Conservation (phyloP, 2,888 invertebrate genomes). For the Lasioglossum oenotherae region DNA sequence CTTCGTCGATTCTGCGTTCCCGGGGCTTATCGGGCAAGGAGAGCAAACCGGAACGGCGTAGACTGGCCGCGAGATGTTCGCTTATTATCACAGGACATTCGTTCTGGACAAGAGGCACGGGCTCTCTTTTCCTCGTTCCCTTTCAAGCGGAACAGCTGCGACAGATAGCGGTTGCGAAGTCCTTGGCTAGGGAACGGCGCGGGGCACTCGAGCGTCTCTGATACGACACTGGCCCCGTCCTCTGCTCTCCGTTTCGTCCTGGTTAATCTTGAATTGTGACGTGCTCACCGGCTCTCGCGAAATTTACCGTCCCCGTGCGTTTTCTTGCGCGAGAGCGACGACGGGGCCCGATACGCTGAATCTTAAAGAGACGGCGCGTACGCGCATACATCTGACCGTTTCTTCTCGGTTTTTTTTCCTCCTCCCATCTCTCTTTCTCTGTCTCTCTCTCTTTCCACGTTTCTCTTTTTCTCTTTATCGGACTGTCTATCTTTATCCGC, state of each 20-base stretch:
- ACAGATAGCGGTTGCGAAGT: conserved; percentile 45
- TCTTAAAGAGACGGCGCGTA: conserved; percentile 67
- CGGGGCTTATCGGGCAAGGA: conserved; percentile 39
- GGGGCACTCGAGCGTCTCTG: conserved; percentile 51
- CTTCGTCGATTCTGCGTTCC: neutral
- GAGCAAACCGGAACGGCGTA: conserved; percentile 27
- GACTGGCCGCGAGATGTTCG: conserved; percentile 37
- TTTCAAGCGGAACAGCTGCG: conserved; percentile 39
- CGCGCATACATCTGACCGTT: conserved; percentile 48
- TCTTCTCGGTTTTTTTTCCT: conserved; percentile 17
- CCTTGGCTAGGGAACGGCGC: conserved; percentile 6
- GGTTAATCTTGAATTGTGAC: conserved; percentile 69
- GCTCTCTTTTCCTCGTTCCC: conserved; percentile 35
- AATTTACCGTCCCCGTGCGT: conserved; percentile 65
- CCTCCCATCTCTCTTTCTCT: neutral
- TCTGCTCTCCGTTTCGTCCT: conserved; percentile 61
- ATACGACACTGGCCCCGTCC: conserved; percentile 54
- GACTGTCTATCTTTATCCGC: conserved; percentile 4
- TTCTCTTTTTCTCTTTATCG: neutral
- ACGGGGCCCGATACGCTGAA: conserved; percentile 67
- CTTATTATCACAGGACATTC: conserved; percentile 73
- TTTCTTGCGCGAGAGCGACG: conserved; percentile 53
- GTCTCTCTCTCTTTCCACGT: neutral
- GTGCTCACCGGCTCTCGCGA: conserved; percentile 66
- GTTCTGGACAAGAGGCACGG: conserved; percentile 64